Evolutionary conservation across 1,140 invertebrate species (phyloP).

Genomic region (Drosophila fuyamai): DNA sequence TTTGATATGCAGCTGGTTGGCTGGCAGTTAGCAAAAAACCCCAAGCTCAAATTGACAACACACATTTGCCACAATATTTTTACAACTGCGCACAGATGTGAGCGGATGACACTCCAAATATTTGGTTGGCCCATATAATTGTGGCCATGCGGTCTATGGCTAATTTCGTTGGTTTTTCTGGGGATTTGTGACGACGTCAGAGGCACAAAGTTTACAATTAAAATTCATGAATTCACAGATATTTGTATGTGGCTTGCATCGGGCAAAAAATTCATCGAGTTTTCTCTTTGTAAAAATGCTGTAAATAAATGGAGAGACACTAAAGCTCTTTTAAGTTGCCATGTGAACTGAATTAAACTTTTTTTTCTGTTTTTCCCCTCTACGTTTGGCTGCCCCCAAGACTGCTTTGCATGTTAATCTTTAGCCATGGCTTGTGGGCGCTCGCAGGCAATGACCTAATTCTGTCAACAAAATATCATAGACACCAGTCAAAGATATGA

Average conservation of each 20-base stretch:
- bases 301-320: not conserved
- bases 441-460: constrained; percentile 75
- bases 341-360: constrained; percentile 12
- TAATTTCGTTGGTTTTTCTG: constrained; percentile 54
- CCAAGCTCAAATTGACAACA: constrained; percentile 73
- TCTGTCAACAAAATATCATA: constrained; percentile 75
- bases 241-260: constrained; percentile 12
- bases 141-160: constrained; percentile 59
- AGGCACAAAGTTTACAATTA: constrained; percentile 33
- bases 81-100: constrained; percentile 58
- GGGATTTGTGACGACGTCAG: constrained; percentile 2
- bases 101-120: constrained; percentile 58
- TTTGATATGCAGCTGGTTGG: constrained; percentile 67
- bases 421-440: constrained; percentile 41
- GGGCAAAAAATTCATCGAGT: not conserved
- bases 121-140: constrained; percentile 75
- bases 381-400: constrained; percentile 17
- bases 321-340: constrained; percentile 13
- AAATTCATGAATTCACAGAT: constrained; percentile 32
- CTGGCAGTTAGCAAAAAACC: constrained; percentile 54
- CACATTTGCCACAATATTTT: constrained; percentile 78
- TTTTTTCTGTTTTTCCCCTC: not conserved
- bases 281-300: not conserved
- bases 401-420: constrained; percentile 70
- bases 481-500: constrained; percentile 53